A percentile compares a stretch with the other conserved stretches of the same genome.
Conservation (phyloP, 1,140 invertebrate genomes). For the Grapholita molesta region DNA sequence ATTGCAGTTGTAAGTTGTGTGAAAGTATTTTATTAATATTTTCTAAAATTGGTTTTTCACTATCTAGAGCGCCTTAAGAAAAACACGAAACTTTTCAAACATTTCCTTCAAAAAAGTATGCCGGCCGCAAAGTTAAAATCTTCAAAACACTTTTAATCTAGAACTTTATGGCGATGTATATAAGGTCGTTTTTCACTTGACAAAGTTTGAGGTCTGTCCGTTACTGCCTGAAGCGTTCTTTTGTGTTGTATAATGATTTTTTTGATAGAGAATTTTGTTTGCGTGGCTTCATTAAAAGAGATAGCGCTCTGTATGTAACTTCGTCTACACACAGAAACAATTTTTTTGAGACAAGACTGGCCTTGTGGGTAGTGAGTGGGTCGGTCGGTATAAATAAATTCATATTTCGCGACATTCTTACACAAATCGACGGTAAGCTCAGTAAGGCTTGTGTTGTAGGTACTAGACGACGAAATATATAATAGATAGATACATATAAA, state of each 20-base stretch:
- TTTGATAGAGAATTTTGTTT: conserved; percentile 10
- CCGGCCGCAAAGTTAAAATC: neutral
- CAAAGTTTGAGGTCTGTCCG: neutral
- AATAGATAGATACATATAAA: too few species aligned
- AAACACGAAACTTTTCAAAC: conserved; percentile 1
- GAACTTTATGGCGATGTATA: neutral
- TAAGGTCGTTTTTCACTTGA: neutral
- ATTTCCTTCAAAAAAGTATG: conserved; percentile 1
- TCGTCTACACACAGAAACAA: too few species aligned
- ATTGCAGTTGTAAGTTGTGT: too few species aligned
- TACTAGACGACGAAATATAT: too few species aligned
- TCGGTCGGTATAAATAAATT: too few species aligned
- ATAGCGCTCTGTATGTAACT: neutral
- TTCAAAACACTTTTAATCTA: neutral
- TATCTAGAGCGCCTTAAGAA: too few species aligned
- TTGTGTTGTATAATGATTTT: conserved; percentile 13
- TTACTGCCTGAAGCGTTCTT: neutral
- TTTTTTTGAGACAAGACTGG: neutral
- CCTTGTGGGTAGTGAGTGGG: too few species aligned
- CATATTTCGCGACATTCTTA: too few species aligned
- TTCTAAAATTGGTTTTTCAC: too few species aligned
- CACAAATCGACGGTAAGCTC: too few species aligned
- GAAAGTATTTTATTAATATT: too few species aligned
- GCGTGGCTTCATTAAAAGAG: neutral
- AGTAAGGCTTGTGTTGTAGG: too few species aligned